A percentile compares a stretch with the other conserved stretches of the same genome.
phyloP scores from a whole-genome alignment of 1,140 invertebrate species.

The Sitodiplosis mosellana region DNA sequence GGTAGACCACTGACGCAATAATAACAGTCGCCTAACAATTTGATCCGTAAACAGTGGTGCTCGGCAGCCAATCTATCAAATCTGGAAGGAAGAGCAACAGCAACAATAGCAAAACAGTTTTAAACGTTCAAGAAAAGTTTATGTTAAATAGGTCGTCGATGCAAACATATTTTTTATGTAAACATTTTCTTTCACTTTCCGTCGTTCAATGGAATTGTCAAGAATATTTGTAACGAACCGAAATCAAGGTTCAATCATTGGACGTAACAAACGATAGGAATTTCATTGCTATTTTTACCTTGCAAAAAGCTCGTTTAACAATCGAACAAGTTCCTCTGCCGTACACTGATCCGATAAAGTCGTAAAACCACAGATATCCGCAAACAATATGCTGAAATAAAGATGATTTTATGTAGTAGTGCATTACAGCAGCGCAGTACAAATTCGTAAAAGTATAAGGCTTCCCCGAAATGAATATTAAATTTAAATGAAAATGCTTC shows the following conservation, averaged over 20 bases:
- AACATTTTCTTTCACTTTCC: no score
- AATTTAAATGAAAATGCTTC: slow-evolving; percentile 1
- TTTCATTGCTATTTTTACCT: no score
- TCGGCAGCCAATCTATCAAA: slow-evolving; percentile 83
- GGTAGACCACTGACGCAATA: slow-evolving; percentile 85
- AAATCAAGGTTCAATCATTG: no score
- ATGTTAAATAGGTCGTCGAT: no score
- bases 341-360: slow-evolving; percentile 87
- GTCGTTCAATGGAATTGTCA: no score
- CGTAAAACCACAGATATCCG: slow-evolving; percentile 96
- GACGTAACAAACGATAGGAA: no score
- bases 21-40: slow-evolving; percentile 86
- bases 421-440: no score
- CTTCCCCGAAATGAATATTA: no score
- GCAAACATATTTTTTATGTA: no score
- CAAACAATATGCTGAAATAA: slow-evolving; percentile 79
- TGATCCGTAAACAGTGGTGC: slow-evolving; percentile 82
- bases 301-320: slow-evolving; percentile 91
- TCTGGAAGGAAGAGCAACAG: slow-evolving; percentile 26
- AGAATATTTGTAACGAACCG: no score
- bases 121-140: neutral
- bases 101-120: neutral
- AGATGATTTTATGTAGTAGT: no score
- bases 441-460: no score
- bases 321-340: slow-evolving; percentile 81